A percentile compares a stretch with the other conserved stretches of the same genome.
Conservation (phyloP, 2,113 vertebrate species). For the Tragelaphus buxtoni region DNA sequence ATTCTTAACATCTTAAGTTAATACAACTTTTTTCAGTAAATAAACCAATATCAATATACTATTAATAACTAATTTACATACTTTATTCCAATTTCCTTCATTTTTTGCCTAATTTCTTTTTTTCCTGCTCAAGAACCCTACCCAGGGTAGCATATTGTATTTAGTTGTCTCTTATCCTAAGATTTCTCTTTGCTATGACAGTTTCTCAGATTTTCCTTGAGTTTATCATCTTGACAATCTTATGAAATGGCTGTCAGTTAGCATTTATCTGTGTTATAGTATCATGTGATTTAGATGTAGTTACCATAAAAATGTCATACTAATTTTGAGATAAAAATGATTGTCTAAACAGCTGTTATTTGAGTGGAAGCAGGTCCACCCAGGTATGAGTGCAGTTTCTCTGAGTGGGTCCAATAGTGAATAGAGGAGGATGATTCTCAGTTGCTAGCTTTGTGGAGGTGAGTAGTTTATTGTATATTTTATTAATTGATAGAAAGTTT, state of each 20-base stretch:
- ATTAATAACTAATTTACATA: background rate
- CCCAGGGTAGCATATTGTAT: background rate
- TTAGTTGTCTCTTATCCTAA: background rate
- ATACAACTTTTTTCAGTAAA: background rate
- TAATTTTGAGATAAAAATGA: slow-evolving; percentile 21
- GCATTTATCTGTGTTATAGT: background rate
- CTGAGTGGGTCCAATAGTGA: background rate
- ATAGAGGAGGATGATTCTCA: background rate
- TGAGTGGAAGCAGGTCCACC: background rate
- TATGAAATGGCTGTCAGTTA: background rate
- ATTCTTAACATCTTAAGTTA: background rate
- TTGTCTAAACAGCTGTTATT: background rate
- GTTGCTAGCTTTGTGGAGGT: background rate
- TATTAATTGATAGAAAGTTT: background rate
- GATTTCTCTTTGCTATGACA: background rate
- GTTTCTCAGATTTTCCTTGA: background rate
- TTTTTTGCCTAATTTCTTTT: background rate
- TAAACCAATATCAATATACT: background rate
- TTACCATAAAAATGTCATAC: background rate
- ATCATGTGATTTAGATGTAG: background rate
- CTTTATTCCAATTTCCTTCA: background rate
- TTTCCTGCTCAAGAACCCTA: background rate
- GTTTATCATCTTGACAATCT: background rate
- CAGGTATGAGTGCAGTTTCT: background rate
- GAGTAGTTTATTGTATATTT: background rate